Base-by-base conservation (phyloP, 2,113 vertebrate species). In the Alces alces region DNA sequence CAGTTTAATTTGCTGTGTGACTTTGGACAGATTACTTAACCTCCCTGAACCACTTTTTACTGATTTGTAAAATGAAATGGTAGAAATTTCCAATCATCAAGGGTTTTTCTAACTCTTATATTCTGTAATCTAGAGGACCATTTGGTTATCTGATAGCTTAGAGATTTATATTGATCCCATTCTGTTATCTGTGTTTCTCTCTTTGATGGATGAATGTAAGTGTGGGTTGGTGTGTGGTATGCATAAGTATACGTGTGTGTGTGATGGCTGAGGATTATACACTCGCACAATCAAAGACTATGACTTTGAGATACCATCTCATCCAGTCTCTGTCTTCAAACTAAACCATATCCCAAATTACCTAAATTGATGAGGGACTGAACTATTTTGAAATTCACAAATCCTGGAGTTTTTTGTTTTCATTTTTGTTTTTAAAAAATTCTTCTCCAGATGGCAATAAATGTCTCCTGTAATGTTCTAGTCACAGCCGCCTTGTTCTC, bases 221-320 rank as follows among this genome's bases (percentile, higher is more conserved):
- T 16, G 1, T 30, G n/a, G 7, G 33, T 28, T 6, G 66, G 2
- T 64, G 36, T 76, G 33, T 23, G n/a, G 28, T 58, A 13, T 64
- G 3, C 45, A 13, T 8, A 33, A 9, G 4, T 36, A 10, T 30
- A 98, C 97, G 98, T 98, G 98, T 99, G 47, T 50, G 98, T 99
- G 98, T 99, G 97, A 98, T 96, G 98, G 98, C 98, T 98, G 98
- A 98, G 47, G 16, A 13, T 98, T 98, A 98, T 98, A 98, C 97
- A 99, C 99, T 99, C 99, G 99, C 99, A 99, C 99, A 99, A 98
- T 89, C 55, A 45, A 64, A 64, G 66, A 78, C 83, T 94, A 15
- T 39, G 30, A 60, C 79, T 89, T 92, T n/a, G 23, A 60, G 54
- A 60, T 61, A 16, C 13, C 16, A 54, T 61, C 15, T 70, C 25